A percentile compares a stretch with the other conserved stretches of the same genome.
Conservation (phyloP, 2,888 invertebrate genomes). For the Maniola hyperantus region DNA sequence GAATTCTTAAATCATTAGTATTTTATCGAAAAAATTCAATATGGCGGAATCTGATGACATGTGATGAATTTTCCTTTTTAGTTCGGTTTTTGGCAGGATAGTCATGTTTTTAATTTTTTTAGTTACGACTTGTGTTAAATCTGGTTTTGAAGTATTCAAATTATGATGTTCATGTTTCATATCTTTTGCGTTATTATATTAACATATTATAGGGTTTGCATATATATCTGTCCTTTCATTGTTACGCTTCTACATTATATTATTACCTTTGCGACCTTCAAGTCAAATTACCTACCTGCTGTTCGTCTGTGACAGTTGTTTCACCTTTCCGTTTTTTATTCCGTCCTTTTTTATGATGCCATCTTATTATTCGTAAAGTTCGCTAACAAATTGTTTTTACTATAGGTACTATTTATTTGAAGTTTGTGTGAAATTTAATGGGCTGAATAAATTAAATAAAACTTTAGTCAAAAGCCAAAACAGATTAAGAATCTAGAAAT, state of each 20-base stretch:
- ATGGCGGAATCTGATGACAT: no score
- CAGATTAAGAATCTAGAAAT: no score
- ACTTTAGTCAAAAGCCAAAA: no score
- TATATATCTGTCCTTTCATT: constrained; percentile 8
- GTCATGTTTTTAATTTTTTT: no score
- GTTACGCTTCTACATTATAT: constrained; percentile 30
- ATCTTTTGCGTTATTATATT: neutral
- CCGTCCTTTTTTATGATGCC: constrained; percentile 38
- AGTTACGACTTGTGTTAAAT: neutral
- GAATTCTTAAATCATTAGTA: no score
- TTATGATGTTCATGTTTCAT: neutral
- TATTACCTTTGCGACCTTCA: constrained; percentile 55
- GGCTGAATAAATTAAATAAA: neutral
- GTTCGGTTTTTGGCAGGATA: no score
- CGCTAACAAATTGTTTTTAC: neutral
- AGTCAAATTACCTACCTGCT: constrained; percentile 45
- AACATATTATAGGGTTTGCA: constrained; percentile 11
- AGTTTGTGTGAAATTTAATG: neutral
- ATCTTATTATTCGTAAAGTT: constrained; percentile 17
- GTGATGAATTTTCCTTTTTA: no score
- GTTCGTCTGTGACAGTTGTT: constrained; percentile 39
- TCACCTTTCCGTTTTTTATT: constrained; percentile 39
- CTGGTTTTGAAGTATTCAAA: neutral
- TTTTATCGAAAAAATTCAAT: no score
- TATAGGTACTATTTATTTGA: neutral